phyloP scores from a whole-genome alignment of 2,888 invertebrate species.

The Kryphioiulus occultus region DNA sequence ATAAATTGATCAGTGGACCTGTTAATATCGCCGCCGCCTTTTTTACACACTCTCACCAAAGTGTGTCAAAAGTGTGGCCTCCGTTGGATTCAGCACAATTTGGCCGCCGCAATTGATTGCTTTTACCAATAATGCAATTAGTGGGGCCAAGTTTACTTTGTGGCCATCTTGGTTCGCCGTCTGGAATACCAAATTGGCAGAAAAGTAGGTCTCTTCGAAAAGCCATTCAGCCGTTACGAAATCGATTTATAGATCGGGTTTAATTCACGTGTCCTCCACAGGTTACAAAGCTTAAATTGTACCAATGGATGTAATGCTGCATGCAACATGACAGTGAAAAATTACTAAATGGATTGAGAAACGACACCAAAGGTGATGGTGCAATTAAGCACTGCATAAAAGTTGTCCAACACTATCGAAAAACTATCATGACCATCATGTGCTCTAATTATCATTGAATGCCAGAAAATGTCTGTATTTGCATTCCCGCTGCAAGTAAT shows the following conservation, averaged over 20 bases:
- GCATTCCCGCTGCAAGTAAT: no score
- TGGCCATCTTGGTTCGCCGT: neutral
- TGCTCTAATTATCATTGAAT: no score
- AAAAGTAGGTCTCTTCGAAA: neutral
- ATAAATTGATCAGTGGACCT: neutral
- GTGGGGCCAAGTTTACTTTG: neutral
- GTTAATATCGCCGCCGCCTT: neutral
- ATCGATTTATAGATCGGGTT: neutral
- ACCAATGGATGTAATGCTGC: no score
- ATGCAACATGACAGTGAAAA: no score
- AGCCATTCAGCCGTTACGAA: neutral
- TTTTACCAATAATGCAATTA: neutral
- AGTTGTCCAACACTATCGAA: no score
- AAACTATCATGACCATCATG: no score
- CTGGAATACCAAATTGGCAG: neutral
- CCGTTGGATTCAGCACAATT: neutral
- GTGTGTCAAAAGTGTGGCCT: conserved; percentile 5
- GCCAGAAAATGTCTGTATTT: no score
- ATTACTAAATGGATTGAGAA: no score
- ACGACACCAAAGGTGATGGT: no score
- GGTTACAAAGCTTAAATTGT: no score
- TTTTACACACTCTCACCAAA: neutral
- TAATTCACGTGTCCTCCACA: neutral
- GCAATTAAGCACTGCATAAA: no score
- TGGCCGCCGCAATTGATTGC: neutral